Base-by-base conservation (phyloP, 1,140 invertebrate species). In the Ectropis grisescens region DNA sequence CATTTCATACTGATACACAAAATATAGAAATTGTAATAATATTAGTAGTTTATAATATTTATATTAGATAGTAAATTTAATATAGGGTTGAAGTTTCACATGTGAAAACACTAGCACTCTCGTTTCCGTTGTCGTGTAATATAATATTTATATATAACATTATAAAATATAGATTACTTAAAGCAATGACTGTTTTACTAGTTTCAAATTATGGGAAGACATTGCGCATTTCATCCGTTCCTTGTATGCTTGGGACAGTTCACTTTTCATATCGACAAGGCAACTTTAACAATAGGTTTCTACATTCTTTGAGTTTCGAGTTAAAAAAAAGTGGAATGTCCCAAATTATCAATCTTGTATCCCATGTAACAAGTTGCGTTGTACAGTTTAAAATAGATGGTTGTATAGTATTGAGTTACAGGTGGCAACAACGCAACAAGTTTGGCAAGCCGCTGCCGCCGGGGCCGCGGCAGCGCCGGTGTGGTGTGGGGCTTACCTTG, bases 211-310 rank as follows among this genome's bases (percentile, higher is more conserved):
- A 81, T 81, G 75, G 75, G 72, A 81, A 81, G 75, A 81, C 75
- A 81, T 81, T 81, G 75, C 75, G 75, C 75, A 80, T 80, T 80
- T 80, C 75, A 80, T 80, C 75, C 72, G 75, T 80, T 80, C 75
- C 75, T 80, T 80, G 64, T 72, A 52, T 46, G 44, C 47, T 59
- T 69, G 56, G 58, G 53, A 59, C 69, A 58, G 61, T 67, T 51
- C 72, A 68, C 61, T 76, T 66, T 60, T 44, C 24, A 26, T 10
- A n/a, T n/a, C n/a, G n/a, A n/a, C n/a, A n/a, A n/a, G n/a, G n/a
- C n/a, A n/a, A n/a, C n/a, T n/a, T n/a, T n/a, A n/a, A n/a, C n/a
- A n/a, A n/a, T n/a, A n/a, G n/a, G n/a, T n/a, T n/a, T n/a, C n/a
- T n/a, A n/a, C n/a, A n/a, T n/a, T n/a, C n/a, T n/a, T n/a, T n/a